Evolutionary conservation across 2,113 vertebrate genomes (phyloP).

Genomic region (Clarias magur): DNA sequence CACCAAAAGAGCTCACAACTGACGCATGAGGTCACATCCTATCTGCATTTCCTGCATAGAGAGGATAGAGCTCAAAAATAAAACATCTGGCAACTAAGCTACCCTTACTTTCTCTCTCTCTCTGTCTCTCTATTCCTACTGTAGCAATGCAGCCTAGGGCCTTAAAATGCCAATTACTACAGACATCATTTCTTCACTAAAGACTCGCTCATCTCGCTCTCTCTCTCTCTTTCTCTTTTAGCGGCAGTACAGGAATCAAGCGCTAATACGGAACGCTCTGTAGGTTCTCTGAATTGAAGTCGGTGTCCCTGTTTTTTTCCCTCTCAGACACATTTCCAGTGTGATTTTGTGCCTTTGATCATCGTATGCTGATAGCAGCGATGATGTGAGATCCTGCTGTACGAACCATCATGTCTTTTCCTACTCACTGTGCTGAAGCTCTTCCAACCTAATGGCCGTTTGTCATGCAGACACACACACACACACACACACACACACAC

Average conservation of each 20-base stretch:
- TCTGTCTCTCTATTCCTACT: background rate
- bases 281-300: background rate
- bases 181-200: background rate
- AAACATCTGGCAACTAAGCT: conserved; percentile 12
- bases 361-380: conserved; percentile 2
- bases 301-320: conserved; percentile 1
- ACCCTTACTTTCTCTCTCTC: background rate
- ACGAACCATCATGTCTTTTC: conserved; percentile 10
- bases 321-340: conserved; percentile 31
- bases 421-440: background rate
- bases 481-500: conserved; percentile 27
- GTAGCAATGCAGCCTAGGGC: background rate
- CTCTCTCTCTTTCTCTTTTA: background rate
- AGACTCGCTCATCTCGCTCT: background rate
- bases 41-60: conserved; percentile 50
- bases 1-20: background rate
- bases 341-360: conserved; percentile 27
- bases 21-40: conserved; percentile 43
- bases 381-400: conserved; percentile 13
- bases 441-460: background rate
- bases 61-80: background rate
- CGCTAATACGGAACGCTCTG: background rate
- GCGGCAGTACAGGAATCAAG: background rate
- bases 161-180: conserved; percentile 6
- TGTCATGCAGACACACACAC: background rate